Conservation (phyloP, 2,113 vertebrate genomes). For the Tautogolabrus adspersus region DNA sequence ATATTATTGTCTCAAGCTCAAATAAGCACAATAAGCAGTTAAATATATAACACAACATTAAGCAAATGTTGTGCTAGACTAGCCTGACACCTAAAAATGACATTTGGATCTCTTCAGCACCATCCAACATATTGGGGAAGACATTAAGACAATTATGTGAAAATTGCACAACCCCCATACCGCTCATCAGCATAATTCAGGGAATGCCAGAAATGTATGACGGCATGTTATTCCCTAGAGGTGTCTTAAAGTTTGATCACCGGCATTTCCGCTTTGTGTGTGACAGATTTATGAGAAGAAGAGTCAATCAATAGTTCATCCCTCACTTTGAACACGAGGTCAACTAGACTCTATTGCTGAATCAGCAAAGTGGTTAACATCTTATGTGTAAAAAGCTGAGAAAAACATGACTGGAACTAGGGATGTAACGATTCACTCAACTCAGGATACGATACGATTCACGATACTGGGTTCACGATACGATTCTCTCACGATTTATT, state of each 20-base stretch:
- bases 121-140: constrained; percentile 2
- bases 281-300: constrained; percentile 15
- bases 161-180: not conserved
- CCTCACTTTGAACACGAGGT: not conserved
- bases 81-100: not conserved
- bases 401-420: not conserved
- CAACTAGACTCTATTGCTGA: not conserved
- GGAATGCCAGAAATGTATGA: constrained; percentile 20
- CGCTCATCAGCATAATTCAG: constrained; percentile 29
- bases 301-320: not conserved
- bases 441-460: too few species aligned
- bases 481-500: too few species aligned
- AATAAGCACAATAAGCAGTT: too few species aligned
- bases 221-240: constrained; percentile 20
- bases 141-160: constrained; percentile 1
- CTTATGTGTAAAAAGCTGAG: not conserved
- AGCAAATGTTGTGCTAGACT: not conserved
- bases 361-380: not conserved
- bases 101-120: not conserved
- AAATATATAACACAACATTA: too few species aligned
- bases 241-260: constrained; percentile 35
- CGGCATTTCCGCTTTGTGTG: constrained; percentile 8
- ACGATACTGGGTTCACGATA: too few species aligned
- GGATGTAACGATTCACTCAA: too few species aligned
- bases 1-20: too few species aligned